phyloP scores from a whole-genome alignment of 1,140 invertebrate species.

The Adelges cooleyi region DNA sequence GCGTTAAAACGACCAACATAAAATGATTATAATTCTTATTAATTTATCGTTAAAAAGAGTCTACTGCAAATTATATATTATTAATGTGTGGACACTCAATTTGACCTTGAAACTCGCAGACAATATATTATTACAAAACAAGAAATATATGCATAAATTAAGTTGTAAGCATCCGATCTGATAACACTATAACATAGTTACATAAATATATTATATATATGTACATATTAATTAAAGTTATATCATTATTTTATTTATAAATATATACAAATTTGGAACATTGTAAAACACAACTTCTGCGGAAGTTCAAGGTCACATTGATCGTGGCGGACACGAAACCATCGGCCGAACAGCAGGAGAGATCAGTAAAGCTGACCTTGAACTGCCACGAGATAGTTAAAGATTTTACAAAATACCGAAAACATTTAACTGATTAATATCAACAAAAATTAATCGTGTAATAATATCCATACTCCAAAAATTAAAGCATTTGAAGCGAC shows the following conservation, averaged over 20 bases:
- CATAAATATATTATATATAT: too few relatives aligned
- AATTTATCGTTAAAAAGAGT: background rate
- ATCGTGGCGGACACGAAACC: background rate
- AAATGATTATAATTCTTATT: too few relatives aligned
- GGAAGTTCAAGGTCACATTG: constrained; percentile 15
- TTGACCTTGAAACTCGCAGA: background rate
- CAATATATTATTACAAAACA: background rate
- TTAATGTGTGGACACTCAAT: background rate
- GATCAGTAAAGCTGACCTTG: constrained; percentile 17
- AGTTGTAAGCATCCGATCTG: too few relatives aligned
- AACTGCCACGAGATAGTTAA: background rate
- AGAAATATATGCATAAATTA: too few relatives aligned
- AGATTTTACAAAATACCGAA: background rate
- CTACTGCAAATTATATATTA: background rate
- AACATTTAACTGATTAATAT: background rate
- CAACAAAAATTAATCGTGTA: too few relatives aligned
- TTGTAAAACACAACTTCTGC: constrained; percentile 2
- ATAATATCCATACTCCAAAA: constrained; percentile 15
- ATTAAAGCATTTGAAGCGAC: constrained; percentile 25
- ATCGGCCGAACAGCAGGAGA: background rate
- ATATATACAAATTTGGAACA: background rate
- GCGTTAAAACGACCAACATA: background rate
- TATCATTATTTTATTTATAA: background rate
- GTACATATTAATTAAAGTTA: too few relatives aligned
- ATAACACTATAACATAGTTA: too few relatives aligned